Evolutionary conservation across 2,797 vertebrate species (phyloP).

Genomic region (Sebastes variabilis): DNA sequence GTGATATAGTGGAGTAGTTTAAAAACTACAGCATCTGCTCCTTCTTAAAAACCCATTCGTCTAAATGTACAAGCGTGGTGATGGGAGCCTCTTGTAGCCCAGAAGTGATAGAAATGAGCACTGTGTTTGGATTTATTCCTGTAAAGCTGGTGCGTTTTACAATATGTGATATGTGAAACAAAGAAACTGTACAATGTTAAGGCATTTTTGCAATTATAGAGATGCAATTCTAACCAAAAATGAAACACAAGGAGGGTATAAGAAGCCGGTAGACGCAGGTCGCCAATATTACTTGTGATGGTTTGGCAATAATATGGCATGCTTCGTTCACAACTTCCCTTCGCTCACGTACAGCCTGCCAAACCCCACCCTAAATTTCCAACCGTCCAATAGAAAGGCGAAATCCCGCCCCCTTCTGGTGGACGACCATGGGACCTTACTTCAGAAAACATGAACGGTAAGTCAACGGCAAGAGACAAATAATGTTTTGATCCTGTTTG

Average conservation of each 20-base stretch:
- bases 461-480: background rate
- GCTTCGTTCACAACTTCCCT: conserved; percentile 13
- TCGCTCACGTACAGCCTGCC: background rate
- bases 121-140: background rate
- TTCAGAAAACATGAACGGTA: background rate
- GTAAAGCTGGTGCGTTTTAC: conserved; percentile 30
- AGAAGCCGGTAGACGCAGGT: conserved; percentile 13
- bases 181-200: conserved; percentile 58
- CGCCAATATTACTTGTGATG: background rate
- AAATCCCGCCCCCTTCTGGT: background rate
- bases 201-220: conserved; percentile 61
- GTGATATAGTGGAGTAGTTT: conserved; percentile 20
- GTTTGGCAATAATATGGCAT: conserved; percentile 37
- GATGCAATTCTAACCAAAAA: conserved; percentile 23
- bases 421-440: background rate
- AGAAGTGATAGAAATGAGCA: background rate
- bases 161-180: conserved; percentile 26
- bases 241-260: background rate
- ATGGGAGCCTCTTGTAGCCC: background rate
- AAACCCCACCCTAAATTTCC: background rate
- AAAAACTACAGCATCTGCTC: conserved; percentile 31
- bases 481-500: background rate
- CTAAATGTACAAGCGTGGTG: conserved; percentile 17
- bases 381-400: background rate
- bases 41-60: conserved; percentile 7